Percentiles rank a stretch among this genome's conserved stretches.
Conservation (phyloP, 2,113 vertebrate species). For the Quiscalus mexicanus region DNA sequence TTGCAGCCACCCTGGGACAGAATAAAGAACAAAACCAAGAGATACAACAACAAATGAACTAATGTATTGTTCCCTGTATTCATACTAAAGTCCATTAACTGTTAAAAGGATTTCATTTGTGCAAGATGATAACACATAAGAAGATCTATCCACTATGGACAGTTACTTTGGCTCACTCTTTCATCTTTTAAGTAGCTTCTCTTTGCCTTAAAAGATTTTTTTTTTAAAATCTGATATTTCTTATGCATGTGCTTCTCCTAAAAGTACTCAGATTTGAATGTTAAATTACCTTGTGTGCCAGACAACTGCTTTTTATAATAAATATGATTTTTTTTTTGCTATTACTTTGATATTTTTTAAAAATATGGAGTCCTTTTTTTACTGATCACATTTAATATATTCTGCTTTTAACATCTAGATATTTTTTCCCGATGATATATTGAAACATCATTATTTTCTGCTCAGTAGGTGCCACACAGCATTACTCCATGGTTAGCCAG, state of each 20-base stretch:
- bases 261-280: conserved; percentile 9
- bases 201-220: background rate
- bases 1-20: background rate
- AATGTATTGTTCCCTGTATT: background rate
- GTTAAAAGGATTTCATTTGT: background rate
- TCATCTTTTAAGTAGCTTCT: conserved; percentile 37
- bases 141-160: background rate
- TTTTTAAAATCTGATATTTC: background rate
- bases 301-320: background rate
- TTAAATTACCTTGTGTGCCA: background rate
- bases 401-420: background rate
- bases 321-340: background rate
- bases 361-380: background rate
- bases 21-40: background rate
- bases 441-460: conserved; percentile 3
- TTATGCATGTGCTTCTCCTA: background rate
- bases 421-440: background rate
- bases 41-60: background rate
- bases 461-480: background rate
- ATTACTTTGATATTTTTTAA: background rate
- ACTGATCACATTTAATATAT: background rate
- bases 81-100: background rate
- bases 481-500: background rate
- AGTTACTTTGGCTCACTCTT: background rate
- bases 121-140: background rate